Evolutionary conservation across 2,113 vertebrate genomes (phyloP).

Genomic region (Poeciliopsis turrubarensis): DNA sequence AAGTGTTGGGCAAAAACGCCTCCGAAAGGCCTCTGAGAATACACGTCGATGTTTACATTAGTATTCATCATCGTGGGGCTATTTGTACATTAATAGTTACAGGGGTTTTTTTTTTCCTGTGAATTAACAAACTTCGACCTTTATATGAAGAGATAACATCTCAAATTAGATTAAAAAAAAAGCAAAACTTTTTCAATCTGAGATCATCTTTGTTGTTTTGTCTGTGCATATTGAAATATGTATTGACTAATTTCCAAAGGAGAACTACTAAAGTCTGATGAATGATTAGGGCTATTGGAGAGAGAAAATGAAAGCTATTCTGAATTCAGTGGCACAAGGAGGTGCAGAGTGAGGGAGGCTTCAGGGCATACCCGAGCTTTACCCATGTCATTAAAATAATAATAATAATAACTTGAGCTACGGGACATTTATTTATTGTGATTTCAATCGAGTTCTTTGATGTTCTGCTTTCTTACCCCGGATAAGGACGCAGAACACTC

Average conservation of each 20-base stretch:
- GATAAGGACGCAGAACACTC: neutral
- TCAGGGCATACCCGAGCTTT: neutral
- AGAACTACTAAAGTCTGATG: neutral
- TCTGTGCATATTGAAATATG: neutral
- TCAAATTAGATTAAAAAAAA: neutral
- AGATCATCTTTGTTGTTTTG: neutral
- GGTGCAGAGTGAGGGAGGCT: neutral
- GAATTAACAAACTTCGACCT: too few relatives aligned
- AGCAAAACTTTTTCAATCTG: neutral
- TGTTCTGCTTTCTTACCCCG: too few relatives aligned
- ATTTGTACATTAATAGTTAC: too few relatives aligned
- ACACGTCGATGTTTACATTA: neutral
- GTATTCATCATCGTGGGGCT: neutral
- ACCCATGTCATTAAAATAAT: neutral
- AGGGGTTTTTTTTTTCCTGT: too few relatives aligned
- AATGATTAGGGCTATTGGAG: neutral
- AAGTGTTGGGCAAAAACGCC: neutral
- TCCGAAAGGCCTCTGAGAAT: neutral
- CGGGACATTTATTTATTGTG: neutral
- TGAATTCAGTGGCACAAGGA: neutral
- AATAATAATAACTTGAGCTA: too few relatives aligned
- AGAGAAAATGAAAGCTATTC: neutral
- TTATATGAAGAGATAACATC: too few relatives aligned
- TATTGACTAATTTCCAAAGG: neutral
- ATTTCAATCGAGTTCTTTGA: too few relatives aligned